phyloP scores from a whole-genome alignment of 2,797 vertebrate species.

The Sphenopsis melanotis region DNA sequence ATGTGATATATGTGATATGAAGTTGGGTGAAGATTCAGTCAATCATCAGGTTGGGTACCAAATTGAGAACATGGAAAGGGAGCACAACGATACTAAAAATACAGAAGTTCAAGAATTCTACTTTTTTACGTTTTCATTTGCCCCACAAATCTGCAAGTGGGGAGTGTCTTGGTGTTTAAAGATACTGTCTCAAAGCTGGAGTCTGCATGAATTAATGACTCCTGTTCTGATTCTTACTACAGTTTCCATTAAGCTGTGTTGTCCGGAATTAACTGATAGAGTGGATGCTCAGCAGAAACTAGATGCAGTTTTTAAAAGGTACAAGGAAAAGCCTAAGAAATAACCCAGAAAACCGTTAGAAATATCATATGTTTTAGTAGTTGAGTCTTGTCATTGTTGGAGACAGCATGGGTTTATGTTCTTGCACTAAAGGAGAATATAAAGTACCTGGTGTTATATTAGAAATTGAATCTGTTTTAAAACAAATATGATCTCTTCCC shows the following conservation, averaged over 20 bases:
- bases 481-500: neutral
- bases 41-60: neutral
- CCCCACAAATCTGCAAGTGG: neutral
- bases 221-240: neutral
- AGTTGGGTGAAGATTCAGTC: neutral
- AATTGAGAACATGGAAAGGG: neutral
- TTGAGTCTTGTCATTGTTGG: neutral
- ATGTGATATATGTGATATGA: neutral
- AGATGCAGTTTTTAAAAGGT: neutral
- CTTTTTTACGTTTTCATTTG: neutral
- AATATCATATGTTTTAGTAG: neutral
- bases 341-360: neutral
- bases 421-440: neutral
- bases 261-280: neutral
- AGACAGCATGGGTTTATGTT: neutral
- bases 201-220: neutral
- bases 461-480: neutral
- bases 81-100: neutral
- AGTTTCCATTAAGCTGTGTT: neutral
- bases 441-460: neutral
- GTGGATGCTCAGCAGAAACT: neutral
- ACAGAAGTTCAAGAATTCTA: neutral
- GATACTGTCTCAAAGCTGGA: neutral
- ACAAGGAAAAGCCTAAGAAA: neutral
- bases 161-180: neutral